Conservation (phyloP, 2,113 vertebrate species). For the Noturus placidus region DNA sequence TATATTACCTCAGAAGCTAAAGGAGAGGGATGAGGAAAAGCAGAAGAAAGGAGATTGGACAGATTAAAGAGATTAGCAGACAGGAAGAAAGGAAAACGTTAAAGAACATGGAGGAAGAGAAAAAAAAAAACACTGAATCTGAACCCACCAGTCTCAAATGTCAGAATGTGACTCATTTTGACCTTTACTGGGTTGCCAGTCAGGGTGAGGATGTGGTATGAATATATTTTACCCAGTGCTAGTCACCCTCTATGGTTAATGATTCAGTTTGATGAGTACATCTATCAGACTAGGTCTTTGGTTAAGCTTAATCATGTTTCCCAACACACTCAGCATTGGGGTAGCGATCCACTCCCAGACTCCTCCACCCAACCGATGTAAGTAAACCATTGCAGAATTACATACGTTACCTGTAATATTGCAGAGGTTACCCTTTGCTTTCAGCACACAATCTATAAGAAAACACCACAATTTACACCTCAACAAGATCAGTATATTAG, state of each 20-base stretch:
- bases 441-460: neutral
- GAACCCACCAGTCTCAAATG: constrained; percentile 43
- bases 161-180: constrained; percentile 64
- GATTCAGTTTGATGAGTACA: constrained; percentile 26
- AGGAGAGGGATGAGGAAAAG: constrained; percentile 69
- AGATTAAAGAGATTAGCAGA: constrained; percentile 60
- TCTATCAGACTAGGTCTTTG: neutral
- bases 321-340: neutral
- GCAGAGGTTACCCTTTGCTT: neutral
- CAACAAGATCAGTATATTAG: neutral
- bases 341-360: neutral
- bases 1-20: constrained; percentile 97
- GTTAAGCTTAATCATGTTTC: constrained; percentile 1
- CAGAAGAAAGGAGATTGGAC: constrained; percentile 64
- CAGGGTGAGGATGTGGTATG: constrained; percentile 45
- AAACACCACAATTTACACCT: neutral
- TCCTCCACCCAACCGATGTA: neutral
- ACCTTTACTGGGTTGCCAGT: constrained; percentile 35
- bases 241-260: constrained; percentile 44
- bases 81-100: constrained; percentile 72
- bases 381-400: neutral
- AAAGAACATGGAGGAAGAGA: constrained; percentile 52
- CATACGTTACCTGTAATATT: neutral
- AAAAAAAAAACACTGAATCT: constrained; percentile 40
- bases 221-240: constrained; percentile 31